Evolutionary conservation across 1,140 invertebrate species (phyloP), one percentile per base, ranked within the genome.

Genomic region (Magallana angulata): DNA sequence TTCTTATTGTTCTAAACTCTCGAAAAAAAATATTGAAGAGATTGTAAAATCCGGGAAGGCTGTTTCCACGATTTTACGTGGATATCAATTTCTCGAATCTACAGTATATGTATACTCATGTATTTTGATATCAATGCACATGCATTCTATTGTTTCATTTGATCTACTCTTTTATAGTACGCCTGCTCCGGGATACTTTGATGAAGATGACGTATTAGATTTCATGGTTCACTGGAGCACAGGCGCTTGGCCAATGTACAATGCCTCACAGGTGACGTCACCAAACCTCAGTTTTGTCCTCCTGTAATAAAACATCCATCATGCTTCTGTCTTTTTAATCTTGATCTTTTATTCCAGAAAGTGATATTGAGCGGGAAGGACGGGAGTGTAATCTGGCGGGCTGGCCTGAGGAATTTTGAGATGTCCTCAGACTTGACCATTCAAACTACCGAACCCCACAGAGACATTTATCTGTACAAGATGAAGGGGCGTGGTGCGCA

Each of bases 101-200:
- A 24, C 24, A 24, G 24, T 24, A 24, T 24, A 24, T 24, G 24
- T 48, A 48, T 48, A 48, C 5, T 3, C 36, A 48, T 48, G 36
- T 48, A 48, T 48, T 48, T 48, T 48, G 36, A 48, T 48, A 48
- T 48, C 36, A 48, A 48, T 48, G 5, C 5, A 48, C 36, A 48
- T 48, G 36, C 5, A 48, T 48, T 48, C 36, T 48, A 48, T 5
- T 48, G 36, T 48, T 48, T 48, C 5, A 48, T 48, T 48, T 48
- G 36, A 48, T 82, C 81, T 58, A 7, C 8, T 9, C 81, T 24
- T 57, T 87, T 91, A 16, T 89, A 94, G 93, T 64, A 91, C 92
- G 24, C 93, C 94, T 82, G 93, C 93, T 18, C 93, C 93, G 76
- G 94, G 94, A 7, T 93, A 93, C 88, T 94, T 94, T 89, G 88